A percentile compares a stretch with the other conserved stretches of the same genome.
These are phyloP conservation scores for Vireo altiloquus DNA, from an alignment of 2,113 vertebrate genomes.

Conservation along the genomic window DNA sequence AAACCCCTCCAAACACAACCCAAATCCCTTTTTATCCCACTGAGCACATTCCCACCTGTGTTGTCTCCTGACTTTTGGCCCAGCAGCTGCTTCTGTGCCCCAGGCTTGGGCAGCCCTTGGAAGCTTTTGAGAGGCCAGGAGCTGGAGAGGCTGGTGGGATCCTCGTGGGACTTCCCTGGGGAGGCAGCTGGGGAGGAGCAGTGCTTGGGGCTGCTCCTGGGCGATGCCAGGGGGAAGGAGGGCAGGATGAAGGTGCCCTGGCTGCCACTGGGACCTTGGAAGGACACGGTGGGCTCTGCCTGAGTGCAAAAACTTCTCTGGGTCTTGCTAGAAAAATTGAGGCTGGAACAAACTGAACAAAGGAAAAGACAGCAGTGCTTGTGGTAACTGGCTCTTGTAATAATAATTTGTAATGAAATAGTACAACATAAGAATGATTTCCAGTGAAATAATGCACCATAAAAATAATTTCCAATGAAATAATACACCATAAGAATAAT, in stretches of 20 bases:
- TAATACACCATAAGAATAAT: neutral
- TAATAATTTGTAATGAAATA: neutral
- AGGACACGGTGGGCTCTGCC: slow-evolving; percentile 71
- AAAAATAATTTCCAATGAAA: neutral
- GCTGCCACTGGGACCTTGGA: slow-evolving; percentile 22
- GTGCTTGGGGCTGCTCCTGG: slow-evolving; percentile 75
- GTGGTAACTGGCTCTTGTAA: neutral
- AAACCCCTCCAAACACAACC: rapidly evolving
- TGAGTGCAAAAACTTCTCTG: slow-evolving; percentile 70
- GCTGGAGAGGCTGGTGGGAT: slow-evolving; percentile 78
- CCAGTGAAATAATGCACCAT: neutral
- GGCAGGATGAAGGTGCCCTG: slow-evolving; percentile 82
- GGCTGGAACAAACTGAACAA: slow-evolving; percentile 53
- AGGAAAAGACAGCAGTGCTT: neutral
- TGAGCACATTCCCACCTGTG: slow-evolving; percentile 34
- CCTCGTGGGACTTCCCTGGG: slow-evolving; percentile 69
- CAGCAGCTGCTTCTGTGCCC: slow-evolving; percentile 65
- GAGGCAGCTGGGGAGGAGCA: slow-evolving; percentile 46
- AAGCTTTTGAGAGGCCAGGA: slow-evolving; percentile 88
- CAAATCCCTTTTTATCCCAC: rapidly evolving
- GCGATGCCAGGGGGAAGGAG: slow-evolving; percentile 78
- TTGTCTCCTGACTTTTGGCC: slow-evolving; percentile 47
- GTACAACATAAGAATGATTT: neutral
- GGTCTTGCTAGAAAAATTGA: slow-evolving; percentile 68
- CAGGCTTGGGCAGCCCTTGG: slow-evolving; percentile 62